Base-by-base conservation (phyloP, 1,140 invertebrate genomes). In the Patella vulgata region DNA sequence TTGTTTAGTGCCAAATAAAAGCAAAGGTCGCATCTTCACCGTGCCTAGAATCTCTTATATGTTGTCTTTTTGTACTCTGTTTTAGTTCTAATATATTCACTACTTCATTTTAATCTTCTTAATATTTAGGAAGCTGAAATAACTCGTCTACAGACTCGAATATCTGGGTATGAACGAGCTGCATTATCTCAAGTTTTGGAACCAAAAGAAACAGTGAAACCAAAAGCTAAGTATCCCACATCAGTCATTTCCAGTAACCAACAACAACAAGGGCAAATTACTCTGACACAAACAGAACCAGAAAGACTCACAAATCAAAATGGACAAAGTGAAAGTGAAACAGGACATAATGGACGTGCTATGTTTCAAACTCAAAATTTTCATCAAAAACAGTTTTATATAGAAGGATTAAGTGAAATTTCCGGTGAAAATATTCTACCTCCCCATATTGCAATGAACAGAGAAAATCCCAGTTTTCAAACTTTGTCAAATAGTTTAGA, bases 111-210 rank as follows among this genome's bases (percentile, higher is more conserved):
- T 31, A 3, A 19, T 31, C 57, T 47, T 21, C 21, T 30, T 44
- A 4, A 12, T 27, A 40, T 56, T 17, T 55, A 77, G 75, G 75
- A 77, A 59, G 59, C 75, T 14, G 75, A 78, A 60, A 76, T 79
- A 36, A 73, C 73, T 11, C 57, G 70, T 31, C 59, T 79, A 23
- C 64, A 77, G 31, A 68, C 75, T 9, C 70, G 69, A 51, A 65
- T 79, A 17, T 72, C 75, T 23, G 69, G 77, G 12, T 47, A 72
- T 42, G 73, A 79, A 51, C 64, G 77, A 36, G 67, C 67, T 25
- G 43, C 70, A 17, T 11, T 56, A 27, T 64, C 67, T 27, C 33
- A 36, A 36, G 14, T 14, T 36, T 8, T 8, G 14, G 33, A 36
- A 36, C 14, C 33, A 36, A 36, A 36, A 36, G 6, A 36, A 36